A percentile compares a stretch with the other conserved stretches of the same genome.
These are phyloP conservation scores for Aphyosemion australe DNA, from an alignment of 2,113 vertebrate species.

Conservation along the genomic window DNA sequence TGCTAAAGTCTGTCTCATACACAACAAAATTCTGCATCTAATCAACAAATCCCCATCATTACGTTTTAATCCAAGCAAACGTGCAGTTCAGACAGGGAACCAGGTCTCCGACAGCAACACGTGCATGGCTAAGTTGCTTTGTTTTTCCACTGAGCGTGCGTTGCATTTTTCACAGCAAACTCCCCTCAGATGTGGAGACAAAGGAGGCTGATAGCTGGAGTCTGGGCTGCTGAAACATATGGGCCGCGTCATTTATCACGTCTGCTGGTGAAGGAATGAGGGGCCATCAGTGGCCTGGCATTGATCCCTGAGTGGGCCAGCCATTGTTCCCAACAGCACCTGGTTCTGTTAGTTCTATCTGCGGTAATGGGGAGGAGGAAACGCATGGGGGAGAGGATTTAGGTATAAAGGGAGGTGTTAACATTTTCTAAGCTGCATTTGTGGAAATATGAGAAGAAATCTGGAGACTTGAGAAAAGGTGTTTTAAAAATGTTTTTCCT, in stretches of 20 bases:
- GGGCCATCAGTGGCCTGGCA: conserved; percentile 75
- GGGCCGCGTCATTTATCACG: conserved; percentile 76
- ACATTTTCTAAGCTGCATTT: conserved; percentile 23
- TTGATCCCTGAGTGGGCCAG: conserved; percentile 69
- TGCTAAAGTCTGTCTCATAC: conserved; percentile 17
- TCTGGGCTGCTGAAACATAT: conserved; percentile 71
- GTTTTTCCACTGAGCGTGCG: too few species aligned
- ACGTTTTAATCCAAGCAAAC: conserved; percentile 14
- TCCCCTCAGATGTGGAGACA: conserved; percentile 71
- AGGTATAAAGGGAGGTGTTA: conserved; percentile 16
- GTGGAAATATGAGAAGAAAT: conserved; percentile 3
- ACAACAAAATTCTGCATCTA: conserved; percentile 33
- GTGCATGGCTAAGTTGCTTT: conserved; percentile 25
- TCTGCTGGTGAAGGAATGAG: conserved; percentile 76
- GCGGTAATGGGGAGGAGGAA: conserved; percentile 56
- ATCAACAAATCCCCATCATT: conserved; percentile 38
- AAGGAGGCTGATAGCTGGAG: conserved; percentile 70
- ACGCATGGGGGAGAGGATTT: conserved; percentile 17
- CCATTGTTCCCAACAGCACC: conserved; percentile 76
- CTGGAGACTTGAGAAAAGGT: conserved; percentile 3
- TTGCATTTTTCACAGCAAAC: conserved; percentile 55
- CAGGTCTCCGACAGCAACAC: conserved; percentile 19
- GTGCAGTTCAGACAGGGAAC: conserved; percentile 14
- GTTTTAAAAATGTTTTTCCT: too few species aligned
- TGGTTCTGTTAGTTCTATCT: conserved; percentile 62